Conservation (phyloP, 2,888 invertebrate species). For the Trissolcus japonicus region DNA sequence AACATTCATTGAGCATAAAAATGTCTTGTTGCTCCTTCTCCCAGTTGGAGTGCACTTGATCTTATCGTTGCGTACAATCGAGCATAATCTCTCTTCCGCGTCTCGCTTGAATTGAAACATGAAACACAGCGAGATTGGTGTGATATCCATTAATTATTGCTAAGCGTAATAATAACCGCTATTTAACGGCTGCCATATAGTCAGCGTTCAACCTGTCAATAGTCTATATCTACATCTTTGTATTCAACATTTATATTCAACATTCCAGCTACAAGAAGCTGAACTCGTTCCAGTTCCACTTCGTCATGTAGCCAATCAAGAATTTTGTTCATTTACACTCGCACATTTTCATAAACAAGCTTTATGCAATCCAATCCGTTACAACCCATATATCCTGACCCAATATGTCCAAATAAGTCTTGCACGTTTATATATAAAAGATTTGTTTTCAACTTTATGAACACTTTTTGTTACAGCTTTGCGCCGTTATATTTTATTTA, state of each 20-base stretch:
- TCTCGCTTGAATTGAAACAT: conserved; percentile 55
- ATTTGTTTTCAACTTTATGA: too few relatives aligned
- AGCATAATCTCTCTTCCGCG: conserved; percentile 59
- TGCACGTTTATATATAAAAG: too few relatives aligned
- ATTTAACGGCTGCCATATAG: conserved; percentile 51
- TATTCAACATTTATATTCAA: conserved; percentile 49
- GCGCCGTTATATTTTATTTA: not conserved
- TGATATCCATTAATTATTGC: conserved; percentile 58
- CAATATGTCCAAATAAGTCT: too few relatives aligned
- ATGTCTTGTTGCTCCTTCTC: conserved; percentile 49
- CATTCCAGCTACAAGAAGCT: conserved; percentile 53
- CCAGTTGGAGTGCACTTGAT: conserved; percentile 56
- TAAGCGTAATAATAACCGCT: conserved; percentile 58
- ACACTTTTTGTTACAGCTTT: too few relatives aligned
- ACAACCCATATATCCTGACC: not conserved
- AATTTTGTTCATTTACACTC: conserved; percentile 39
- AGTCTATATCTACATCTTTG: conserved; percentile 54
- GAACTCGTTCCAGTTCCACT: conserved; percentile 52
- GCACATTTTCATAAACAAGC: conserved; percentile 44
- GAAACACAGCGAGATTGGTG: conserved; percentile 55
- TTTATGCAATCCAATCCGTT: conserved; percentile 8
- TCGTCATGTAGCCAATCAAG: conserved; percentile 53
- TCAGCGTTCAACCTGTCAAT: conserved; percentile 44
- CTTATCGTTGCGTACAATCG: conserved; percentile 58
- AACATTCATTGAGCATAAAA: conserved; percentile 50